phyloP scores from a whole-genome alignment of 92 coral and sea anemone genomes.

The Actinostola sp. region DNA sequence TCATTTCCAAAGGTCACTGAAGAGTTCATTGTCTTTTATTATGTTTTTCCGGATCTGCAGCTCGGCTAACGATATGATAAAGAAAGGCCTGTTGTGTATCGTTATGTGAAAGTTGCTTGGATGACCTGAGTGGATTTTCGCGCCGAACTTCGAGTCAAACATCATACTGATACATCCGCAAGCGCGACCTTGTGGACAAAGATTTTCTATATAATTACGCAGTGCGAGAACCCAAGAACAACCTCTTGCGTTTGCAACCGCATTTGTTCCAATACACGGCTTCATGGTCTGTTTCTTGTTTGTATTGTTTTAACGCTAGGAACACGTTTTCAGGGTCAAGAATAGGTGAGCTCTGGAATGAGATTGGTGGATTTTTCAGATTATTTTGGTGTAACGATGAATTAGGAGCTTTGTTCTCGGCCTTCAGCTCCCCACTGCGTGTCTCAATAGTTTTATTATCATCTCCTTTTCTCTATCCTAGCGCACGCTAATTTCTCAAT shows the following conservation, averaged over 20 bases:
- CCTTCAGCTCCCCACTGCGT: conserved; percentile 33
- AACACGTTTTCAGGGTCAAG: conserved; percentile 26
- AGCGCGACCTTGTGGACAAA: too few relatives aligned
- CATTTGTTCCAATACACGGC: background rate
- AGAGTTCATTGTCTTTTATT: conserved; percentile 15
- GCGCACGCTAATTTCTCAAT: conserved; percentile 35
- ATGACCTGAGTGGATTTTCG: background rate
- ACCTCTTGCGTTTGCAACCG: background rate
- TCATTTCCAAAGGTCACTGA: conserved; percentile 18
- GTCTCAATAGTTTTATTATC: conserved; percentile 18
- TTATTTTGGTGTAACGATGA: conserved; percentile 49
- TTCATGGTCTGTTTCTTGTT: background rate
- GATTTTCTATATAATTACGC: background rate
- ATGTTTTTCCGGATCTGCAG: conserved; percentile 9
- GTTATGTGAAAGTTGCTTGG: too few relatives aligned
- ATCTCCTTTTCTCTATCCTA: background rate
- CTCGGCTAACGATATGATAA: background rate
- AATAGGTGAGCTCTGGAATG: conserved; percentile 33
- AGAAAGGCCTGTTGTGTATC: background rate
- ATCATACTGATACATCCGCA: too few relatives aligned
- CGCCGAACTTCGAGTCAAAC: too few relatives aligned
- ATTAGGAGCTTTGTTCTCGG: conserved; percentile 26
- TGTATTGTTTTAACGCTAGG: background rate
- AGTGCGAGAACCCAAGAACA: background rate
- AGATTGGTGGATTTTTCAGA: conserved; percentile 38